Percentiles rank a stretch among this genome's conserved stretches.
phyloP scores from a whole-genome alignment of 1,140 invertebrate genomes.

The Luehdorfia chinensis region DNA sequence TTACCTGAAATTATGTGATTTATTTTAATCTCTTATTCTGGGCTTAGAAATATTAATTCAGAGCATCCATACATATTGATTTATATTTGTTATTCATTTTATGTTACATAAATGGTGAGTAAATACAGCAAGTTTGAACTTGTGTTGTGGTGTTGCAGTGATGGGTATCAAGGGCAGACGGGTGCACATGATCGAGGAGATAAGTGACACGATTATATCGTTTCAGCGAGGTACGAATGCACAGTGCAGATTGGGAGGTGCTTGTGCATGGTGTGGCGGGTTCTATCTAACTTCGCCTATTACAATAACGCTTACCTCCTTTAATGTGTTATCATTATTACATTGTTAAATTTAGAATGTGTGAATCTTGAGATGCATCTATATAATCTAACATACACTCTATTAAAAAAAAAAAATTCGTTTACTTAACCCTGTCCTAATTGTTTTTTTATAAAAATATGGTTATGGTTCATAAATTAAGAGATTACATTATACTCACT shows the following conservation, averaged over 20 bases:
- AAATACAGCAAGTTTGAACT: slow-evolving; percentile 34
- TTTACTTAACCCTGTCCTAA: too few relatives aligned
- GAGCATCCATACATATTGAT: too few relatives aligned
- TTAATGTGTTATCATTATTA: slow-evolving; percentile 9
- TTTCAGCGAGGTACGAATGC: slow-evolving; percentile 94
- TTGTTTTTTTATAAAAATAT: not conserved
- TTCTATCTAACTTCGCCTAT: slow-evolving; percentile 27
- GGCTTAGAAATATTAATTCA: too few relatives aligned
- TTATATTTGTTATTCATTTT: too few relatives aligned
- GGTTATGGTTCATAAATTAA: slow-evolving; percentile 11
- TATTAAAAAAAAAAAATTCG: too few relatives aligned
- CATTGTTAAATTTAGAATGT: too few relatives aligned
- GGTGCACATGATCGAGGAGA: slow-evolving; percentile 98
- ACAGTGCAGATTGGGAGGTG: slow-evolving; percentile 36
- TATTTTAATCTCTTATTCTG: too few relatives aligned
- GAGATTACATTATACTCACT: slow-evolving; percentile 22
- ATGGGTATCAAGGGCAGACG: slow-evolving; percentile 98
- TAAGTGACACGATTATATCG: slow-evolving; percentile 98
- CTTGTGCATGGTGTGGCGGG: slow-evolving; percentile 49
- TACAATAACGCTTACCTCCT: slow-evolving; percentile 18
- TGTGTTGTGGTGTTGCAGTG: slow-evolving; percentile 83
- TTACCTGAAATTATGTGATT: too few relatives aligned
- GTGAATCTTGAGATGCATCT: too few relatives aligned
- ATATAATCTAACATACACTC: too few relatives aligned
- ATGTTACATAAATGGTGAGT: too few relatives aligned